Evolutionary conservation across 1,140 invertebrate genomes (phyloP).

Genomic region (Leptopilina clavipes): DNA sequence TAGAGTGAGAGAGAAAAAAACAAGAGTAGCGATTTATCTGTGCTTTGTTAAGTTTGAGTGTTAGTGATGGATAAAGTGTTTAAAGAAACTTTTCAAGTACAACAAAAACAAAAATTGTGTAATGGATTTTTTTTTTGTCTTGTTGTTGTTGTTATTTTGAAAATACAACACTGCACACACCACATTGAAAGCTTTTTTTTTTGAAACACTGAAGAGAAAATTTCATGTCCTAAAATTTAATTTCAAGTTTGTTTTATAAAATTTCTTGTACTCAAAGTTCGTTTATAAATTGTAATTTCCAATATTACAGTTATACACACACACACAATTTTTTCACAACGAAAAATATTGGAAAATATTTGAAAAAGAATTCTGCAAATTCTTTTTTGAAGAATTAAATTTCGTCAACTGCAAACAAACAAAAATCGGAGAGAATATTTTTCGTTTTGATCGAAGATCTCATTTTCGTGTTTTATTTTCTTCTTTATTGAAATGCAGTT

Average conservation of each 20-base stretch:
- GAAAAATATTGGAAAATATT: not conserved
- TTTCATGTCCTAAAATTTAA: not conserved
- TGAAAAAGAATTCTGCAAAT: not conserved
- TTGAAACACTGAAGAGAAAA: slow-evolving; percentile 2
- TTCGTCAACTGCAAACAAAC: not conserved
- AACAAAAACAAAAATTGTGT: not conserved
- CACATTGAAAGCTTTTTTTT: slow-evolving; percentile 23
- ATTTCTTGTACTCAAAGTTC: not conserved
- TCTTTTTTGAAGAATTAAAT: not conserved
- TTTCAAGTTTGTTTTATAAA: not conserved
- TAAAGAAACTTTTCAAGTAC: not conserved
- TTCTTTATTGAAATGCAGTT: slow-evolving; percentile 3
- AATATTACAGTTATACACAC: not conserved
- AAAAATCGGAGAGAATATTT: not conserved
- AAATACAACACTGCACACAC: slow-evolving; percentile 25
- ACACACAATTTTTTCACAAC: too few relatives aligned
- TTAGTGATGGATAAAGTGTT: slow-evolving; percentile 21
- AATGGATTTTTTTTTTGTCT: not conserved
- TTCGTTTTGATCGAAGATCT: not conserved
- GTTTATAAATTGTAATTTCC: not conserved
- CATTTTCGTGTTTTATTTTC: too few relatives aligned
- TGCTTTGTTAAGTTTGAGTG: slow-evolving; percentile 7
- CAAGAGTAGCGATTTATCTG: slow-evolving; percentile 13
- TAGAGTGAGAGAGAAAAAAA: not conserved
- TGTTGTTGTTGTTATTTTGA: not conserved